phyloP scores from a whole-genome alignment of 2,113 vertebrate species.

The Campylomormyrus numenius region DNA sequence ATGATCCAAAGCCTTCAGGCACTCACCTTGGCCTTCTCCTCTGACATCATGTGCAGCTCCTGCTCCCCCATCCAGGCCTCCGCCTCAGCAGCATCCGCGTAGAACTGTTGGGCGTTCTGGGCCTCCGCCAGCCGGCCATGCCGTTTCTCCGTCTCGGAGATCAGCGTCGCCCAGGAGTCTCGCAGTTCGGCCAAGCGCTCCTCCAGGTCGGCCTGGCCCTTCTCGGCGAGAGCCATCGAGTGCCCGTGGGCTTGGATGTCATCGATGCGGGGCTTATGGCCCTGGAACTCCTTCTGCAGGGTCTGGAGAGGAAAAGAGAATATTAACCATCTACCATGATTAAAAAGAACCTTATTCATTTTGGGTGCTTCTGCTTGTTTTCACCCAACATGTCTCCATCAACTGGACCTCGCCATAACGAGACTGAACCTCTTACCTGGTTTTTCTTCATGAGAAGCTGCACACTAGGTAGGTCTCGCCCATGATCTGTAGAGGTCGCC shows the following conservation, averaged over 20 bases:
- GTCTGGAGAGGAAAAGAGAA: constrained; percentile 56
- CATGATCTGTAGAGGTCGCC: constrained; percentile 81
- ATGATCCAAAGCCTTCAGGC: background rate
- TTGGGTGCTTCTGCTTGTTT: background rate
- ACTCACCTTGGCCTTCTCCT: constrained; percentile 85
- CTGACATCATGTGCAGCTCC: constrained; percentile 91
- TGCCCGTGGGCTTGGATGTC: constrained; percentile 70
- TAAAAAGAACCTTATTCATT: background rate
- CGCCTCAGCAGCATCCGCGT: constrained; percentile 74
- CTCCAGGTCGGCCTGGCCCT: constrained; percentile 46
- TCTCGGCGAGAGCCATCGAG: constrained; percentile 48
- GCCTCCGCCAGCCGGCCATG: constrained; percentile 68
- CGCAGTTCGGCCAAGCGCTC: constrained; percentile 66
- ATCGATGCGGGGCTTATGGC: constrained; percentile 82
- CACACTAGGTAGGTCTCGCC: constrained; percentile 83
- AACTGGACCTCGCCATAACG: background rate
- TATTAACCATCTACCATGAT: background rate
- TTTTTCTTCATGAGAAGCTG: constrained; percentile 91
- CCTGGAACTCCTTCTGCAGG: constrained; percentile 86
- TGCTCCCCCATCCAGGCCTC: constrained; percentile 96
- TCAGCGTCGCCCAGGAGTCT: constrained; percentile 72
- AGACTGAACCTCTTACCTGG: constrained; percentile 60
- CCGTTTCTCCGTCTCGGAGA: constrained; percentile 68
- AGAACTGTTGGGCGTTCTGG: constrained; percentile 82
- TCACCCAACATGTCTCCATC: background rate